Percentiles rank a stretch among this genome's conserved stretches.
phyloP scores from a whole-genome alignment of 2,888 invertebrate species.

The Sphinx pinastri region DNA sequence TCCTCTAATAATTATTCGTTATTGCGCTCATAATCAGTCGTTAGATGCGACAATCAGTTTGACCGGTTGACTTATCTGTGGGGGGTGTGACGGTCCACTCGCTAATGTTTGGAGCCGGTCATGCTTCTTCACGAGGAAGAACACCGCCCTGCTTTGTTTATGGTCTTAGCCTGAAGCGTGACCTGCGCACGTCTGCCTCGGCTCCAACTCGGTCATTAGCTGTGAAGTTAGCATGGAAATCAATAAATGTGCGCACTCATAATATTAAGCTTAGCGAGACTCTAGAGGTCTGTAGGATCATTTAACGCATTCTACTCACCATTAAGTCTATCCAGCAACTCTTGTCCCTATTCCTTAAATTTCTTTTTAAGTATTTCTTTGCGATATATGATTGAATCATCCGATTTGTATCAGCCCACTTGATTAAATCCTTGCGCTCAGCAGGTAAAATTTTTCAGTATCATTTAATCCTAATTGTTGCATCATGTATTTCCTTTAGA shows the following conservation, averaged over 20 bases:
- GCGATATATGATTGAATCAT: neutral
- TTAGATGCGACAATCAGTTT: conserved; percentile 23
- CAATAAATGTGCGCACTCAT: conserved; percentile 18
- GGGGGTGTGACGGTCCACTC: conserved; percentile 54
- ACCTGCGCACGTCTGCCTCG: conserved; percentile 55
- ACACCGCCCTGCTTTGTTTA: conserved; percentile 53
- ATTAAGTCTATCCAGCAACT: conserved; percentile 27
- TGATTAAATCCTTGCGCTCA: neutral
- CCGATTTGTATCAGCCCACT: conserved; percentile 25
- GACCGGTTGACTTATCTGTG: conserved; percentile 59
- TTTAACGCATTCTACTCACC: conserved; percentile 29
- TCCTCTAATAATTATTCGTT: neutral
- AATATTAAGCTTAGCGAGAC: neutral
- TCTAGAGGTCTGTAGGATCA: neutral
- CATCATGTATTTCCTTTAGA: conserved; percentile 22
- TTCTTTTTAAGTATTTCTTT: conserved; percentile 22
- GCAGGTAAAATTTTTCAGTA: neutral
- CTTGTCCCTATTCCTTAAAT: conserved; percentile 24
- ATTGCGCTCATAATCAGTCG: conserved; percentile 28
- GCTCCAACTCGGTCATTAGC: conserved; percentile 63
- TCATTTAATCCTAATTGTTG: conserved; percentile 1
- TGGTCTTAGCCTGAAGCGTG: conserved; percentile 47
- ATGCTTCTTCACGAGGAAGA: conserved; percentile 59
- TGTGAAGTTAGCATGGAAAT: conserved; percentile 65
- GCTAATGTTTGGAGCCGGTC: conserved; percentile 57